A percentile compares a stretch with the other conserved stretches of the same genome.
phyloP scores from a whole-genome alignment of 2,113 vertebrate genomes.

The Mustelus asterias region DNA sequence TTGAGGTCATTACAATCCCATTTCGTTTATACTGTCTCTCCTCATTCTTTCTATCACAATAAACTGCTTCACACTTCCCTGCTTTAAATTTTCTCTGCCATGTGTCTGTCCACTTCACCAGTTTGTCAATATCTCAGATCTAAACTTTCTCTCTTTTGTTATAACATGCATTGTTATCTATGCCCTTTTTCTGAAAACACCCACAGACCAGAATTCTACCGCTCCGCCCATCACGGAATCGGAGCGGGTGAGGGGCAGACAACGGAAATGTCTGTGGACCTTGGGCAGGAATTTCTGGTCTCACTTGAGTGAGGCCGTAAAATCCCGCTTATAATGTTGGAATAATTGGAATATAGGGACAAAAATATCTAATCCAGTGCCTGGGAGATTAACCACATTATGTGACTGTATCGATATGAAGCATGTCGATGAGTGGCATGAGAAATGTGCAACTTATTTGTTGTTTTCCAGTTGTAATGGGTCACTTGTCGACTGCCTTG shows the following conservation, averaged over 20 bases:
- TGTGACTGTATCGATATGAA: neutral
- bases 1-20: no score
- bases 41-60: neutral
- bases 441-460: neutral
- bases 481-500: neutral
- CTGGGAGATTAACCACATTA: neutral
- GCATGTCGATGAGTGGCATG: neutral
- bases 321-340: neutral
- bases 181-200: neutral
- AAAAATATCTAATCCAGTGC: neutral
- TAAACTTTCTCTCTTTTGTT: neutral
- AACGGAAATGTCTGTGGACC: no score
- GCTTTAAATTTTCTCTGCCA: neutral
- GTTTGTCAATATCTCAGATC: neutral
- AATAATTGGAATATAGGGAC: neutral
- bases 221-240: no score
- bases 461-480: neutral
- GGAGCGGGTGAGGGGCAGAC: no score
- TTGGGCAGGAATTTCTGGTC: no score
- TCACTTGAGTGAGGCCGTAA: no score
- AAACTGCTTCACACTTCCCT: neutral
- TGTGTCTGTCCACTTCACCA: neutral
- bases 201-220: no score
- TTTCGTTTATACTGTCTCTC: neutral
- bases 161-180: neutral